These are phyloP conservation scores for Takifugu bimaculatus DNA, from an alignment of 2,113 vertebrate species.

Conservation along the genomic window DNA sequence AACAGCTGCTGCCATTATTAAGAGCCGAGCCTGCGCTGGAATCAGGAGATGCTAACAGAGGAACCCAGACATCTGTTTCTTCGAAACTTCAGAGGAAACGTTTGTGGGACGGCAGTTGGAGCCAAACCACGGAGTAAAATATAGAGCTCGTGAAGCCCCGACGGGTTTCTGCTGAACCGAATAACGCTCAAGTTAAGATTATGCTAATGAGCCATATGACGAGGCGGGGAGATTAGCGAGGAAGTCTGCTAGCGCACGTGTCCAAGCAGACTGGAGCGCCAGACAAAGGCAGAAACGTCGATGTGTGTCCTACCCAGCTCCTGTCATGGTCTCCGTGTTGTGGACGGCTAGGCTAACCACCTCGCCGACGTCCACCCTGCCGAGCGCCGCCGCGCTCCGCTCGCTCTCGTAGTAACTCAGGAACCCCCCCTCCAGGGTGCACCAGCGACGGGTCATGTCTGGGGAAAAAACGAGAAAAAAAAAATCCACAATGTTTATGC, in stretches of 20 bases:
- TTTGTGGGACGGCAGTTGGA: conserved; percentile 30
- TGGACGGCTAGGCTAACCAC: conserved; percentile 81
- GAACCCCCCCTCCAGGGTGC: conserved; percentile 89
- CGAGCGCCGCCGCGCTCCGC: conserved; percentile 76
- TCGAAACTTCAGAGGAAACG: conserved; percentile 43
- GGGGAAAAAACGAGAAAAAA: conserved; percentile 23
- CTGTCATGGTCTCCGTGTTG: conserved; percentile 75
- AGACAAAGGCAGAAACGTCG: not conserved
- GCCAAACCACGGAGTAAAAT: conserved; percentile 33
- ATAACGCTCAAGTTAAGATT: conserved; percentile 45
- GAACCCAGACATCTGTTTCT: conserved; percentile 37
- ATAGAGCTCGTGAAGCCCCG: conserved; percentile 50
- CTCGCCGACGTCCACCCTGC: conserved; percentile 82
- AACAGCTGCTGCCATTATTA: conserved; percentile 63
- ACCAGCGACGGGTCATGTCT: conserved; percentile 90
- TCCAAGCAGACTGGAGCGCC: not conserved
- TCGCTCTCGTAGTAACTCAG: conserved; percentile 92
- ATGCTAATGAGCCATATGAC: conserved; percentile 52
- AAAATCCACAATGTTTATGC: not conserved
- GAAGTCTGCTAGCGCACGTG: conserved; percentile 15
- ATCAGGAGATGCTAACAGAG: conserved; percentile 52
- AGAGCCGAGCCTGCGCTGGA: conserved; percentile 46
- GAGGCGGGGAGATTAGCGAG: not conserved
- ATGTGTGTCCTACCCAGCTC: conserved; percentile 75
- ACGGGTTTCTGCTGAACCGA: conserved; percentile 53